Conservation (phyloP, 1,140 invertebrate species). For the Drosophila subobscura region DNA sequence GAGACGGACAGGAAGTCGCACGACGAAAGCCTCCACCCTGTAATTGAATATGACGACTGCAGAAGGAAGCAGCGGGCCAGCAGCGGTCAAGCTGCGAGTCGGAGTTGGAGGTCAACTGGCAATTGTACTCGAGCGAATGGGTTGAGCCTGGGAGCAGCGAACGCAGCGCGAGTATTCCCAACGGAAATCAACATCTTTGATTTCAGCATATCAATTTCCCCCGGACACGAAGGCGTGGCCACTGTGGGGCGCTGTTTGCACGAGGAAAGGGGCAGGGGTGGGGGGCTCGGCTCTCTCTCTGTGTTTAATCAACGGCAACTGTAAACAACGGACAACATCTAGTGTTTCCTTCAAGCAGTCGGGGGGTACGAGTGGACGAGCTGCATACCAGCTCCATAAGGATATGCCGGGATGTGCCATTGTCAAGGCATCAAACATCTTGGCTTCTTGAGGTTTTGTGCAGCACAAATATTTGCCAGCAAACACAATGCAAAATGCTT, state of each 20-base stretch:
- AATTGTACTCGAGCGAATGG: constrained; percentile 64
- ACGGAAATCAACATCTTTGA: constrained; percentile 81
- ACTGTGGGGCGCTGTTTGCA: constrained; percentile 3
- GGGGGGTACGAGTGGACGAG: constrained; percentile 26
- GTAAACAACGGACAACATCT: constrained; percentile 73
- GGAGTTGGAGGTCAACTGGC: constrained; percentile 57
- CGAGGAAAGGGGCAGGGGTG: background rate
- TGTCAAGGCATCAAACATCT: constrained; percentile 65
- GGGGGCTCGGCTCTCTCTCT: constrained; percentile 44
- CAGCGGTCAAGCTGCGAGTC: constrained; percentile 38
- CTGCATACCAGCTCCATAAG: constrained; percentile 30
- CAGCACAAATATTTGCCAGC: constrained; percentile 68
- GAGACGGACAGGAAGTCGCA: constrained; percentile 63
- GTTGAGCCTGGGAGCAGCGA: constrained; percentile 43
- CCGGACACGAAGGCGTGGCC: background rate
- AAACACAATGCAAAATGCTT: constrained; percentile 52
- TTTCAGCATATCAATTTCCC: constrained; percentile 79
- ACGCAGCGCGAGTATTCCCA: constrained; percentile 60
- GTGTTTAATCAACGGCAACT: constrained; percentile 76
- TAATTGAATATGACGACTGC: constrained; percentile 77
- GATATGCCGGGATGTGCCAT: constrained; percentile 28
- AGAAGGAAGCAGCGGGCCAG: constrained; percentile 15
- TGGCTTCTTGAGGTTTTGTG: constrained; percentile 70
- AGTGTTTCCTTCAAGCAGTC: constrained; percentile 31
- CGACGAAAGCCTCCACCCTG: constrained; percentile 50